phyloP scores from a whole-genome alignment of 2,797 vertebrate species.

The Macrochelys suwanniensis region DNA sequence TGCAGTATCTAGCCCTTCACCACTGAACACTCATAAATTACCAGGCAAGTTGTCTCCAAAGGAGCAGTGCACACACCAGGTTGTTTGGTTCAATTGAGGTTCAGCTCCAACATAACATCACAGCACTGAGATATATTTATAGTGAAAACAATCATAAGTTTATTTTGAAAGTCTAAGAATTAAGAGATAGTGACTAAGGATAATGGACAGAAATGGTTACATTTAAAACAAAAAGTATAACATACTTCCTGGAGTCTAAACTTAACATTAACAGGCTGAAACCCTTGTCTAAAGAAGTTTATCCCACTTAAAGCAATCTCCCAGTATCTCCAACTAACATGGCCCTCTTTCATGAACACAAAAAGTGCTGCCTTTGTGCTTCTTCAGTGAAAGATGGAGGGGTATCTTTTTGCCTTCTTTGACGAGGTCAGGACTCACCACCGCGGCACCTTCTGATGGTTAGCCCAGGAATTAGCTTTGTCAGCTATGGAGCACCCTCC shows the following conservation, averaged over 20 bases:
- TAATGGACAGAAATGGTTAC: background rate
- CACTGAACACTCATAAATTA: background rate
- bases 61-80: background rate
- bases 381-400: no score
- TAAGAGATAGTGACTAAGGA: background rate
- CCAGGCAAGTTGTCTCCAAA: background rate
- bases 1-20: no score
- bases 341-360: no score
- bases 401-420: no score
- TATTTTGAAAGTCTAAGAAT: background rate
- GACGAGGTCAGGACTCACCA: no score
- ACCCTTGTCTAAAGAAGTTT: background rate
- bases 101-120: background rate
- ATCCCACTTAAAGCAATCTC: no score
- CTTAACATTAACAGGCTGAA: background rate
- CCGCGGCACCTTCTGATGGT: no score
- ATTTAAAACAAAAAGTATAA: background rate
- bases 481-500: no score
- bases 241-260: background rate
- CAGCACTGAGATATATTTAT: background rate
- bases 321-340: no score
- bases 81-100: background rate
- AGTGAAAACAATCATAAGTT: background rate
- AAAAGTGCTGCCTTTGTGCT: no score
- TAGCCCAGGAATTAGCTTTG: no score